phyloP scores from a whole-genome alignment of 2,113 vertebrate genomes.

The Irena cyanogastra region DNA sequence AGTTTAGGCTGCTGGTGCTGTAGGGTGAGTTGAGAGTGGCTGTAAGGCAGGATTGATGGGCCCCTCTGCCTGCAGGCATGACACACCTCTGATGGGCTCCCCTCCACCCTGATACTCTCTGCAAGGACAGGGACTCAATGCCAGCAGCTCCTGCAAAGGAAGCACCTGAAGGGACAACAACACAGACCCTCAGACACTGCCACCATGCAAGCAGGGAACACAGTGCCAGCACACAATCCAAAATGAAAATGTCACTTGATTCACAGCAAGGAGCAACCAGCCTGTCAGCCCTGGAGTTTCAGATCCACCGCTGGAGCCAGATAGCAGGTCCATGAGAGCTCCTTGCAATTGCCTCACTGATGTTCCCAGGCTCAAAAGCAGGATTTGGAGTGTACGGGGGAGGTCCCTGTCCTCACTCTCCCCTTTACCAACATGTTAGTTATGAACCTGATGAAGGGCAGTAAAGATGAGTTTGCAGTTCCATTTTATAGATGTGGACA shows the following conservation, averaged over 20 bases:
- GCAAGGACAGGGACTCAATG: neutral
- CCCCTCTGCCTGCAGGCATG: neutral
- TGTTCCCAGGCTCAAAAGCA: neutral
- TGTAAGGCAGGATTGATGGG: neutral
- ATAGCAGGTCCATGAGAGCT: neutral
- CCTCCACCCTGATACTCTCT: accelerated
- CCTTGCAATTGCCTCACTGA: neutral
- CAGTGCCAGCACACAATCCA: neutral
- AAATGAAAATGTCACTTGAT: neutral
- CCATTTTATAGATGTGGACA: neutral
- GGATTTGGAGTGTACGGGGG: neutral
- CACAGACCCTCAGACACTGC: accelerated
- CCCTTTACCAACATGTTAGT: neutral
- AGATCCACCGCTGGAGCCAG: neutral
- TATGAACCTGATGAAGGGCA: neutral
- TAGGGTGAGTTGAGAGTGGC: neutral
- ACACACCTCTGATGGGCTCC: neutral
- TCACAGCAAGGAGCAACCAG: neutral
- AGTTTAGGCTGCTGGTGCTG: neutral
- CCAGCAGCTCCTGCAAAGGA: neutral
- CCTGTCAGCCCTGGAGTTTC: neutral
- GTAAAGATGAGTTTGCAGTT: neutral
- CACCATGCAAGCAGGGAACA: neutral
- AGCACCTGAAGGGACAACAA: neutral
- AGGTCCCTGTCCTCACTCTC: neutral